Evolutionary conservation across 2,797 vertebrate species (phyloP), one percentile per base, ranked within the genome.

Genomic region (Malacoraja senta): DNA sequence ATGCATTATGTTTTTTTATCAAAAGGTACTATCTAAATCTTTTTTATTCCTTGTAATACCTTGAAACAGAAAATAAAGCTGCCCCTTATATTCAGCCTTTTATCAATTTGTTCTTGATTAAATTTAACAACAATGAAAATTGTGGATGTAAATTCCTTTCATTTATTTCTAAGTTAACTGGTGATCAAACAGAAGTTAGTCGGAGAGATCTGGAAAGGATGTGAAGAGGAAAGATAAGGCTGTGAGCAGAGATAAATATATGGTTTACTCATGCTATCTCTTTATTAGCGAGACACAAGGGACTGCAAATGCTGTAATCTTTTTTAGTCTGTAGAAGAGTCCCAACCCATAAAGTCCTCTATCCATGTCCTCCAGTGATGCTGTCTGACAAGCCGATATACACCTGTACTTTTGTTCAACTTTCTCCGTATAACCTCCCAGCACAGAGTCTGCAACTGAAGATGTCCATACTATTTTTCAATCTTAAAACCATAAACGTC

Each of bases 111-210:
- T 76, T 76, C 35, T 8, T 65, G 61, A 88, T 88, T 92, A 58
- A 76, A 58, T 92, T 76, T 74, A 92, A 74, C 24, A 76, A 71
- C 10, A 24, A 92, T 29, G 26, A 53, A 92, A 91, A 32, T 65
- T 0, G 17, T 88, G 84, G 35, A 63, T 76, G 29, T 38, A 44
- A 91, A 74, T 53, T 91, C 90, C 90, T 65, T 74, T 74, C 24
- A 53, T 76, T 92, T 53, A 92, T 76, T 91, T 92, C 71, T n/a
- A 53, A 58, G 71, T 91, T 92, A 74, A 91, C 3, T 91, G 35
- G 24, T 15, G 38, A 91, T 3, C 32, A 91, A 91, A 72, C 68
- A 44, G 68, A 35, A 91, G 21, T 91, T 38, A 74, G 63, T n/a
- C 53, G 15, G 58, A 35, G 13, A 21, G 61, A 35, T 9, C 63